Evolutionary conservation across 1,140 invertebrate species (phyloP).

Genomic region (Piezodorus guildinii): DNA sequence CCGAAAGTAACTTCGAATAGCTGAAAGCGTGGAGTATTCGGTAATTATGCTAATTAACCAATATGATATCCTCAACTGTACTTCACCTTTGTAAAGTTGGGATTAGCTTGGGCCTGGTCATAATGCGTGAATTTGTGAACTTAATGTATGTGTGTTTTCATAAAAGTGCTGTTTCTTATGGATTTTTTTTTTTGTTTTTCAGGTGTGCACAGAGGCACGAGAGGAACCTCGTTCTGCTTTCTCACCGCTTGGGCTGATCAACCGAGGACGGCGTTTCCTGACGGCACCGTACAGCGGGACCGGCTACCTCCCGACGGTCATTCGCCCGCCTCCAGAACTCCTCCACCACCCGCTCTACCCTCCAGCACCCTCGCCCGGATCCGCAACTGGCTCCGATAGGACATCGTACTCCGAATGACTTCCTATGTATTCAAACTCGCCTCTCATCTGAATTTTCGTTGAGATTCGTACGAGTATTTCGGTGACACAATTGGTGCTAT

Average conservation of each 20-base stretch:
- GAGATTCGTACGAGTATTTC: too few relatives aligned
- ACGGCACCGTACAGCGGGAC: slow-evolving; percentile 68
- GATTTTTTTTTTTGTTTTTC: not conserved
- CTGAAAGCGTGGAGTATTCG: too few relatives aligned
- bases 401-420: slow-evolving; percentile 37
- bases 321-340: slow-evolving; percentile 42
- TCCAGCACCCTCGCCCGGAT: slow-evolving; percentile 37
- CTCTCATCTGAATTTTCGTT: not conserved
- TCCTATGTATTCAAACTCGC: not conserved
- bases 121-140: too few relatives aligned
- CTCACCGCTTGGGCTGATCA: slow-evolving; percentile 48
- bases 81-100: too few relatives aligned
- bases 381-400: slow-evolving; percentile 33
- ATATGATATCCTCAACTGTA: too few relatives aligned
- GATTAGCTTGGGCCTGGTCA: too few relatives aligned
- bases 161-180: too few relatives aligned
- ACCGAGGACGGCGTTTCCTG: slow-evolving; percentile 48
- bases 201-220: slow-evolving; percentile 25
- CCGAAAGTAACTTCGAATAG: too few relatives aligned
- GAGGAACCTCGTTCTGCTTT: slow-evolving; percentile 56
- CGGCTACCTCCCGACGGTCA: slow-evolving; percentile 64
- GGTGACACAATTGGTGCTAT: too few relatives aligned
- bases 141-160: too few relatives aligned
- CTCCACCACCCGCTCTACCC: slow-evolving; percentile 27
- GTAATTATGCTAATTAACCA: too few relatives aligned